Conservation (phyloP, 2,797 vertebrate genomes). For the Heliangelus exortis region DNA sequence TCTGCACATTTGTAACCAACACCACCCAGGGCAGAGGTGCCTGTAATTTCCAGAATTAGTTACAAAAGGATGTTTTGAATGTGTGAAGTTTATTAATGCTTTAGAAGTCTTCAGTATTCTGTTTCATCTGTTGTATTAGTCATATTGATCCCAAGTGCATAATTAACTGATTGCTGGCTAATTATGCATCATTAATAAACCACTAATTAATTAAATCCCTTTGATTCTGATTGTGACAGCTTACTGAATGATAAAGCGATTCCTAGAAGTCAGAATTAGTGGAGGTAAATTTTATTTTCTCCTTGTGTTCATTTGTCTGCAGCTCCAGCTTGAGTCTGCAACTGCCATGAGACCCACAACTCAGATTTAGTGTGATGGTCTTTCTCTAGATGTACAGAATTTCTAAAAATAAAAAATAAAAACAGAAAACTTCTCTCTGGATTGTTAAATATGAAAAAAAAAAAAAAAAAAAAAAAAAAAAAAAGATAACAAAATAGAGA, state of each 20-base stretch:
- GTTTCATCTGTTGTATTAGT: conserved; percentile 18
- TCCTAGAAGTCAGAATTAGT: background rate
- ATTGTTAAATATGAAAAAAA: background rate
- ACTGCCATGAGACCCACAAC: background rate
- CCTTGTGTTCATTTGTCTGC: background rate
- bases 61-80: background rate
- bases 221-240: conserved; percentile 16
- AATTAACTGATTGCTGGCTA: conserved; percentile 12
- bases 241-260: background rate
- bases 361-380: background rate
- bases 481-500: too few relatives aligned
- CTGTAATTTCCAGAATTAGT: background rate
- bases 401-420: background rate
- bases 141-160: conserved; percentile 34
- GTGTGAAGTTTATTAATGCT: background rate
- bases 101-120: conserved; percentile 14
- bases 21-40: accelerated
- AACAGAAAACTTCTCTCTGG: background rate
- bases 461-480: too few relatives aligned
- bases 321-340: background rate
- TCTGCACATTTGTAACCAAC: accelerated
- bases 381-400: background rate
- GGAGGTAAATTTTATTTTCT: background rate
- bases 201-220: conserved; percentile 16
- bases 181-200: conserved; percentile 51